Evolutionary conservation across 2,797 vertebrate species (phyloP).

Genomic region (Tenualosa ilisha): DNA sequence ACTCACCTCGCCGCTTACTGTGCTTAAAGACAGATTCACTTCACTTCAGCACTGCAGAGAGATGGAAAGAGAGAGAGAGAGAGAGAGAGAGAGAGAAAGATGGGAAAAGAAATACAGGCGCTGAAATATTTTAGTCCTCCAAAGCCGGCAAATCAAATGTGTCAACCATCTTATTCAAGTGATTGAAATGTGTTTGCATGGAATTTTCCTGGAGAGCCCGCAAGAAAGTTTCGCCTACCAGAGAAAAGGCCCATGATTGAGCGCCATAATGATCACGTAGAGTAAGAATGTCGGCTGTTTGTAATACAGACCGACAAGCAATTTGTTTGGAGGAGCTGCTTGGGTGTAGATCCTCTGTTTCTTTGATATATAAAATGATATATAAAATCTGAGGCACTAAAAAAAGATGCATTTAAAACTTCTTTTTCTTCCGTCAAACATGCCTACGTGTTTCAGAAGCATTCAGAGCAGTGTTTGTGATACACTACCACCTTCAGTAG

Average conservation of each 20-base stretch:
- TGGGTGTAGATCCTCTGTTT: too few relatives aligned
- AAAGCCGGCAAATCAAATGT: constrained; percentile 16
- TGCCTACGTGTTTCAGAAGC: too few relatives aligned
- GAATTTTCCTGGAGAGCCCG: not conserved
- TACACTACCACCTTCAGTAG: not conserved
- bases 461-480: not conserved
- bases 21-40: constrained; percentile 56
- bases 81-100: not conserved
- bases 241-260: not conserved
- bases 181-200: constrained; percentile 18
- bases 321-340: too few relatives aligned
- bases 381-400: too few relatives aligned
- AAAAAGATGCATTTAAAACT: too few relatives aligned
- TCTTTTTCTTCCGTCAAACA: too few relatives aligned
- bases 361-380: too few relatives aligned
- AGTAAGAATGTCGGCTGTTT: not conserved
- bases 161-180: not conserved
- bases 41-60: constrained; percentile 38
- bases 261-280: not conserved
- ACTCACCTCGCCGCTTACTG: constrained; percentile 58
- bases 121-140: not conserved
- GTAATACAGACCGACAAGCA: not conserved
- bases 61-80: not conserved
- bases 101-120: constrained; percentile 16
- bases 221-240: not conserved